Percentiles rank a stretch among this genome's conserved stretches.
These are phyloP conservation scores for Elephantulus edwardii DNA, from an alignment of 2,113 vertebrate genomes.

Conservation along the genomic window DNA sequence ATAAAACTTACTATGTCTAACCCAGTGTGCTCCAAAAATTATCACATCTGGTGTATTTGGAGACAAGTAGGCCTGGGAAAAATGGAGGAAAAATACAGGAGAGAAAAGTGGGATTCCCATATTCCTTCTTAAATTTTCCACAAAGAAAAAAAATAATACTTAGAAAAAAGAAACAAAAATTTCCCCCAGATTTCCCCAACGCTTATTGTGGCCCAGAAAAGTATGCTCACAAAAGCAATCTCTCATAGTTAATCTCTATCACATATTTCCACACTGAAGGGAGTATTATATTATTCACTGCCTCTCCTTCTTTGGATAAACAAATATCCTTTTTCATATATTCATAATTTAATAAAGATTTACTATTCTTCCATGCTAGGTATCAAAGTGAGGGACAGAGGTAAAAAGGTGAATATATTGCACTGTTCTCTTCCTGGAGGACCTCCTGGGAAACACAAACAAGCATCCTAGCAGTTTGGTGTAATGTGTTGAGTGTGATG, in stretches of 20 bases:
- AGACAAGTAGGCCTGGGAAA: not conserved
- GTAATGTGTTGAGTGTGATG: not conserved
- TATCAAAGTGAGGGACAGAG: not conserved
- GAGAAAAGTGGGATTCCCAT: constrained; percentile 18
- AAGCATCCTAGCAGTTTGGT: not conserved
- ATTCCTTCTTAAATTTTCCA: constrained; percentile 56
- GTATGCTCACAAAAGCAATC: not conserved
- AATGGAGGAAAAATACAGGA: not conserved
- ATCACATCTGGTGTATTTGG: constrained; percentile 49
- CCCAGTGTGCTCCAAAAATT: constrained; percentile 21
- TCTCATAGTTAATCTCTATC: not conserved
- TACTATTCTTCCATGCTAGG: not conserved
- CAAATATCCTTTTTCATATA: not conserved
- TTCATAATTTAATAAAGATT: constrained; percentile 1
- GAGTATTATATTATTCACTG: not conserved
- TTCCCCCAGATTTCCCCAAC: not conserved
- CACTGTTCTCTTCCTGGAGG: not conserved
- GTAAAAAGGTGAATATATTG: not conserved
- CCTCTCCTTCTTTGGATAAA: not conserved
- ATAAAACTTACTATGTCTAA: constrained; percentile 44
- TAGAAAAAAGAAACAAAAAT: constrained; percentile 13
- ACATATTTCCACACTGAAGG: not conserved
- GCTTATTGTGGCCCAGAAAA: constrained; percentile 30
- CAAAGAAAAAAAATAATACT: constrained; percentile 58
- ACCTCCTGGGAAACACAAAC: not conserved